Conservation (phyloP, 2,888 invertebrate species). For the Limnephilus lunatus region DNA sequence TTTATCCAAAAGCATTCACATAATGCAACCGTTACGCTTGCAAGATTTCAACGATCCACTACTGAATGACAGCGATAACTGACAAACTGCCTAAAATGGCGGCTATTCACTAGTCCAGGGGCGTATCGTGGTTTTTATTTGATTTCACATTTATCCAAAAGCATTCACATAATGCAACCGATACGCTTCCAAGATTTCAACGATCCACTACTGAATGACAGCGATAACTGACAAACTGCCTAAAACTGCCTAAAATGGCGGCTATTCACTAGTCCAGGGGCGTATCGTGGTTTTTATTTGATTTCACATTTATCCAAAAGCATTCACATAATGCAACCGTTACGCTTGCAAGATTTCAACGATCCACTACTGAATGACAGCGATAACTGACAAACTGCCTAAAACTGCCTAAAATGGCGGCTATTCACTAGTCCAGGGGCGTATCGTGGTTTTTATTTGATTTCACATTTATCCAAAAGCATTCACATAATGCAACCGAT, state of each 20-base stretch:
- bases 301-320: too few relatives aligned
- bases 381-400: background rate
- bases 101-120: background rate
- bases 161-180: background rate
- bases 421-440: background rate
- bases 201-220: background rate
- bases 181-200: background rate
- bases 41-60: background rate
- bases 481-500: background rate
- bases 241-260: background rate
- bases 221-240: background rate
- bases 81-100: background rate
- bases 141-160: too few relatives aligned
- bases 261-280: background rate
- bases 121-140: background rate
- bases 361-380: background rate
- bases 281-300: background rate
- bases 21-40: background rate
- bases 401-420: background rate
- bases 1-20: too few relatives aligned
- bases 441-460: background rate
- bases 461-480: too few relatives aligned
- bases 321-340: background rate
- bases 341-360: background rate
- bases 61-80: background rate